A percentile compares a stretch with the other conserved stretches of the same genome.
Conservation (phyloP, 2,797 vertebrate genomes). For the Falco biarmicus region DNA sequence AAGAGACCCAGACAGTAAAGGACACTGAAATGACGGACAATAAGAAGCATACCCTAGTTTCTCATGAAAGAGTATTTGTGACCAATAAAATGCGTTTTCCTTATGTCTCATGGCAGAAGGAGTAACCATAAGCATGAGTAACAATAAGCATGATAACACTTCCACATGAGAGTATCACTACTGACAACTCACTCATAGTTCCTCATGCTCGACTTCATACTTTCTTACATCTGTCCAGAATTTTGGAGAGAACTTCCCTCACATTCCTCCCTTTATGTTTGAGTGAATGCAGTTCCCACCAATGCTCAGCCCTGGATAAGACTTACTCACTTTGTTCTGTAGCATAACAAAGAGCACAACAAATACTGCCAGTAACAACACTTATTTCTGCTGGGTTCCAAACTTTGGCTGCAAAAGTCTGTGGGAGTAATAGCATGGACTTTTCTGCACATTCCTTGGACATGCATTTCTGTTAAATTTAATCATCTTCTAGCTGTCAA, state of each 20-base stretch:
- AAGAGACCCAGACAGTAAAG: neutral
- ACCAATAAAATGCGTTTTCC: neutral
- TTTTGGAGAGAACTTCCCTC: neutral
- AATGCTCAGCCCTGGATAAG: neutral
- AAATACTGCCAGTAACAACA: neutral
- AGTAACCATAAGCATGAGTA: neutral
- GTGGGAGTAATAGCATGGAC: neutral
- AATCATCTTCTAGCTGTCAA: neutral
- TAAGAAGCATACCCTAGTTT: neutral
- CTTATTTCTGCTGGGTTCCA: neutral
- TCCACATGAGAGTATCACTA: neutral
- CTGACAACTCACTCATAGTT: neutral
- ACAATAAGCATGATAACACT: neutral
- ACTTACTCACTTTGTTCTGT: neutral
- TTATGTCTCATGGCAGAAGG: neutral
- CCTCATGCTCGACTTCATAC: neutral
- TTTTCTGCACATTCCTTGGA: neutral
- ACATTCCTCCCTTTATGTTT: neutral
- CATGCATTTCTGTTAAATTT: rapidly evolving
- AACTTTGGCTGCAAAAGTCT: neutral
- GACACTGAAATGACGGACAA: neutral
- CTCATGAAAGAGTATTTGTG: neutral
- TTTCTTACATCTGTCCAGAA: neutral
- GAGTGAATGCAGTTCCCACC: rapidly evolving
- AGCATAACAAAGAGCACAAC: neutral